Percentiles rank a stretch among this genome's conserved stretches.
These are phyloP conservation scores for Sakesphorus luctuosus DNA, from an alignment of 2,113 vertebrate species.

Conservation along the genomic window DNA sequence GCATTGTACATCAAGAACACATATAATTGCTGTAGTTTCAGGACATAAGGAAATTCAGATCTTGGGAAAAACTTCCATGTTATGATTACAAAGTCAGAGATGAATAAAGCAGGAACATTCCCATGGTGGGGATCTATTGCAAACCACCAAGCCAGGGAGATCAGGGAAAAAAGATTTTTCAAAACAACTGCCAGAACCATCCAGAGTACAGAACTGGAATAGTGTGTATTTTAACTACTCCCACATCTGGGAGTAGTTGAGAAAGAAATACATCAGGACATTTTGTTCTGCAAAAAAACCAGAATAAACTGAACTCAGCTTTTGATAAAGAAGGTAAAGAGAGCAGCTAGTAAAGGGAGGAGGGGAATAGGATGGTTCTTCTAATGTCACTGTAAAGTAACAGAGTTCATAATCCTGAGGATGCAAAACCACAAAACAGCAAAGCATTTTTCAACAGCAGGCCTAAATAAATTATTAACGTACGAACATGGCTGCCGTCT, in stretches of 20 bases:
- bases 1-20: conserved; percentile 6
- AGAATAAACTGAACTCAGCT: neutral
- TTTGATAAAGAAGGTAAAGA: neutral
- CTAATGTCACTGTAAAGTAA: neutral
- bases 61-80: neutral
- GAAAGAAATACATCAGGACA: conserved; percentile 5
- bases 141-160: conserved; percentile 13
- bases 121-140: neutral
- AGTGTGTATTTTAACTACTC: conserved; percentile 8
- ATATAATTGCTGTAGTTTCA: neutral
- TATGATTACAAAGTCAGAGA: neutral
- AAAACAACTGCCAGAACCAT: conserved; percentile 18
- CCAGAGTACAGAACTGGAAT: neutral
- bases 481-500: neutral
- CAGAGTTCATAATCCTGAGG: neutral
- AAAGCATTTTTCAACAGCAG: conserved; percentile 39
- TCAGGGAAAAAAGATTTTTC: neutral
- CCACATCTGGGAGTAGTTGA: conserved; percentile 5
- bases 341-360: neutral
- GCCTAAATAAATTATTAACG: conserved; percentile 16
- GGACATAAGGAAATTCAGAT: neutral
- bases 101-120: neutral
- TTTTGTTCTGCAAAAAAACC: conserved; percentile 32
- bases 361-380: neutral
- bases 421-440: conserved; percentile 26